Evolutionary conservation across 1,140 invertebrate genomes (phyloP), one percentile per base, ranked within the genome.

Genomic region (Neodiprion lecontei): DNA sequence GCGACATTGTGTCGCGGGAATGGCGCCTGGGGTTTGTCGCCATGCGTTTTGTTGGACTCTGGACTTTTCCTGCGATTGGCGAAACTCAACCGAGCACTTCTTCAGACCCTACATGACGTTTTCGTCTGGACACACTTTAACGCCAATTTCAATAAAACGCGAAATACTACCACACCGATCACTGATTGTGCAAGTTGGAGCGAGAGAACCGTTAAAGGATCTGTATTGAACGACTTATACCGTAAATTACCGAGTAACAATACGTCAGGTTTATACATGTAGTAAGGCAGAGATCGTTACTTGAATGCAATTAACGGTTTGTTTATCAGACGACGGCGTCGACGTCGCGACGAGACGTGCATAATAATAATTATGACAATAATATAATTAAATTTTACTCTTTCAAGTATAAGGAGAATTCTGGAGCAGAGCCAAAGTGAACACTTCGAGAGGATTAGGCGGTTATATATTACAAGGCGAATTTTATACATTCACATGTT

Each of bases 261-360:
- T 21, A 21, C 17, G 17, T 40, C 28, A 40, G 28, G 28, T 40
- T 40, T 40, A 40, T 5, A 40, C 28, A 40, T 40, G 28, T 40
- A 40, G 28, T 40, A 40, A 40, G 5, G 28, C 28, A 40, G 90
- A 80, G 92, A 86, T 77, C 91, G 88, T 82, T 91, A 91, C 91
- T 92, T 92, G 47, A 71, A 71, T 12, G 23, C 9, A 73, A 73
- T 67, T 67, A 73, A 73, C 4, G 48, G 47, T 49, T 12, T 71
- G 65, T 73, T 17, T 14, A 82, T 40, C 28, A 40, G 28, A 40
- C 28, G 53, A 12, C 53, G 9, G 11, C 53, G 53, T 61, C 9
- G 53, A 61, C 53, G 53, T 61, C 53, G 53, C 53, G 53, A 61
- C 53, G 53, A 7, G 53, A 61, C 53, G 5, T 61, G 53, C 53